Evolutionary conservation across 2,888 invertebrate genomes (phyloP), one percentile per base, ranked within the genome.

Genomic region (Embidobia sp.): DNA sequence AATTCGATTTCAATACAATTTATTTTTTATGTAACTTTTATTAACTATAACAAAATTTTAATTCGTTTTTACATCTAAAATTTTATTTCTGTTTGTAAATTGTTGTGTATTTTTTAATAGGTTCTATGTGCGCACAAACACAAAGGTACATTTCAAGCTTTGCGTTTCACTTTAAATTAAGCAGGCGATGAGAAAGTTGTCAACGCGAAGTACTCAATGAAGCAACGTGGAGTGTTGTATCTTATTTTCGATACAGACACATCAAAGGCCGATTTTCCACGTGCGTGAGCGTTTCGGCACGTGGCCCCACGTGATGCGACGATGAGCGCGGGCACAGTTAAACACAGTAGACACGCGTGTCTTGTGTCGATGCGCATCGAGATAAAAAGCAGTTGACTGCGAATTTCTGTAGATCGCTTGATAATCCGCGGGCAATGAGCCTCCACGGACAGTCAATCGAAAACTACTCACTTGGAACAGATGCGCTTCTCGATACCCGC

Each of bases 201-300:
- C 18, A 55, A 44, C 11, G 49, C 11, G 49, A 29, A 31, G 15
- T 33, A 13, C 48, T 40, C 13, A 37, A 33, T 27, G 22, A 16
- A 42, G 33, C 44, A 37, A 11, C 29, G 3, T 26, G 1, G 55
- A 73, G 64, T 73, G 63, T 73, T 73, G 48, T 57, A 64, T 57
- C 64, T 63, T 46, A 19, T 53, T 51, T 63, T 70, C 6, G 13
- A 61, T 35, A 35, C 37, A 16, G 53, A 53, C 55, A 83, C 80
- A 84, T 87, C 84, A 86, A 87, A 86, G 86, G 66, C 53, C 80
- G 86, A 85, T 87, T 86, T 86, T 86, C 83, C 85, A 81, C 81
- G 73, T 83, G 86, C 80, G 84, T 84, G 82, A 81, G 49, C 83
- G 63, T 72, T 69, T 66, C 51, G 77, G 33, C 79, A 79, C 82